Evolutionary conservation across 2,113 vertebrate genomes (phyloP).

Genomic region (Mohoua ochrocephala): DNA sequence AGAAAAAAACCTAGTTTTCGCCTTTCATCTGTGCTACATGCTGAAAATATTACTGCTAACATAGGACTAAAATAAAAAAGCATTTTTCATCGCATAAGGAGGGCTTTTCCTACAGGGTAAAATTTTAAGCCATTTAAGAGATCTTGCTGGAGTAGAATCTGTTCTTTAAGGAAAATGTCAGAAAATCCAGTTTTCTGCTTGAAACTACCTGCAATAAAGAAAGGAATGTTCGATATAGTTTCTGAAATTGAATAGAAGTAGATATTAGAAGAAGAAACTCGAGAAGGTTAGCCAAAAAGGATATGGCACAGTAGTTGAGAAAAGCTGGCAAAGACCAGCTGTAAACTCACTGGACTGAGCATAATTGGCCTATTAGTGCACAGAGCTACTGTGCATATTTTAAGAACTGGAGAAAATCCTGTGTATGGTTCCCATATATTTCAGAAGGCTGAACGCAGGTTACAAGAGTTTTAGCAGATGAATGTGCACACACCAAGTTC

Average conservation of each 20-base stretch:
- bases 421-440: neutral
- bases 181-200: neutral
- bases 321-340: neutral
- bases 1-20: neutral
- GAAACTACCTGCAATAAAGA: neutral
- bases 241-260: neutral
- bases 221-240: neutral
- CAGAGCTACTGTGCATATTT: neutral
- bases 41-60: neutral
- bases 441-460: neutral
- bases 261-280: neutral
- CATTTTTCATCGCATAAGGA: neutral
- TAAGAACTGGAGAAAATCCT: neutral
- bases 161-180: neutral
- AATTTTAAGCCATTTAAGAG: neutral
- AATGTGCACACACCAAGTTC: neutral
- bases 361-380: conserved; percentile 10
- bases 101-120: neutral
- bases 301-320: neutral
- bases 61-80: neutral
- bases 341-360: neutral
- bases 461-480: neutral
- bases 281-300: neutral
- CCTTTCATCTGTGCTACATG: neutral
- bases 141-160: neutral